Base-by-base conservation (phyloP, 2,113 vertebrate species). In the Catharus minimus region DNA sequence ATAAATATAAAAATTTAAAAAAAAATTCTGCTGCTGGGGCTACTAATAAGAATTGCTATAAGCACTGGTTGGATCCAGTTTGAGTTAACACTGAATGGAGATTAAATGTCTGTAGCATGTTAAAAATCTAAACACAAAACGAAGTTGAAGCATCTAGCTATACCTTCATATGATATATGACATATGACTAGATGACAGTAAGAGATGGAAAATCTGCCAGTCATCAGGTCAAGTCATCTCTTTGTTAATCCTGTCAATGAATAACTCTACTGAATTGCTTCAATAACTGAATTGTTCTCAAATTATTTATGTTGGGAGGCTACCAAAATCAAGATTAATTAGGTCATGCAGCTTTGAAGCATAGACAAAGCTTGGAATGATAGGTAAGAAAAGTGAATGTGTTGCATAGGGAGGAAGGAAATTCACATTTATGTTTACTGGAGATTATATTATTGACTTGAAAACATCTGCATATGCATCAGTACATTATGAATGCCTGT, bases 401-500 rank as follows among this genome's bases (percentile, higher is more conserved):
- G 2, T 67, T 84, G 57, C 38, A 33, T 2, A 20, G 17, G 36
- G 20, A 80, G 33, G 9, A 82, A 58, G 26, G 18, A 79, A 49
- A 30, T 69, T 72, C 57, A 11, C 21, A 30, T 65, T 72, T 65
- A 20, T 57, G 57, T 38, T 46, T 61, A 43, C 7, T 38, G 19
- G 41, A 69, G 38, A 22, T 62, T 0, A 7, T 64, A 52, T 8
- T 32, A n/a, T 71, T 89, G 22, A 57, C 50, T 75, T 86, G 53
- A 87, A 82, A 72, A 41, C 8, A 20, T 15, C 38, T 75, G 36
- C 28, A 74, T 21, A 11, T 18, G 11, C 5, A 28, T 14, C 7
- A 83, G 19, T 16, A 28, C 15, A 13, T 28, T 3, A 2, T 6
- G 30, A 78, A 52, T 0, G 0, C 23, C 22, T 58, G 0, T 43